These are phyloP conservation scores for Lepidocyrtoides sp. DNA, from an alignment of 2,888 invertebrate genomes.

Conservation along the genomic window DNA sequence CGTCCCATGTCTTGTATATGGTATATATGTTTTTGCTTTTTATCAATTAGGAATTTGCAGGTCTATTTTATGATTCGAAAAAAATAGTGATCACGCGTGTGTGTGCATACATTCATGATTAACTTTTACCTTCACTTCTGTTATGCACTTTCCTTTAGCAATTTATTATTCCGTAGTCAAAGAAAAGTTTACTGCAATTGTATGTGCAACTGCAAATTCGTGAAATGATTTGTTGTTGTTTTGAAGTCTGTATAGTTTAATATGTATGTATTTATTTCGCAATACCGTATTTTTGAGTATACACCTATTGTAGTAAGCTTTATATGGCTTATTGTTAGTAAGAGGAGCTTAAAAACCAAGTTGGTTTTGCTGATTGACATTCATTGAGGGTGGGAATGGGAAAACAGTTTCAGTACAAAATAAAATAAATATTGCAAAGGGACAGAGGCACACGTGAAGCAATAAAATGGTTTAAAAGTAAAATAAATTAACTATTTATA, in stretches of 20 bases:
- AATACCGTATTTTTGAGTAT: no score
- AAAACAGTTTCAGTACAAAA: background rate
- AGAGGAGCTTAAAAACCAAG: background rate
- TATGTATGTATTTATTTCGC: no score
- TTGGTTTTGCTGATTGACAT: conserved; percentile 28
- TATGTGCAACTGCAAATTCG: background rate
- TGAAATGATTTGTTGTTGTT: background rate
- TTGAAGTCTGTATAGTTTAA: background rate
- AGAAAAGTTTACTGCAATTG: background rate
- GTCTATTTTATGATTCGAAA: conserved; percentile 51
- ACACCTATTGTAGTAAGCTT: no score
- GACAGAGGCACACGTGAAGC: background rate
- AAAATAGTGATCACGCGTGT: background rate
- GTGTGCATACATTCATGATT: background rate
- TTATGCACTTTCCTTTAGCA: conserved; percentile 1
- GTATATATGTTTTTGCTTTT: background rate
- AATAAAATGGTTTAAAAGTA: conserved; percentile 34
- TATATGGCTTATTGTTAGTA: background rate
- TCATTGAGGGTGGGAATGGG: conserved; percentile 6
- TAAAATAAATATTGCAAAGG: background rate
- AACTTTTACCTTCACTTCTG: conserved; percentile 24
- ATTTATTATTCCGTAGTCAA: background rate
- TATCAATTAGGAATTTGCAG: conserved; percentile 21
- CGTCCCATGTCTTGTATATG: background rate
- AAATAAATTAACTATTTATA: conserved; percentile 40